Evolutionary conservation across 2,113 vertebrate genomes (phyloP), one percentile per base, ranked within the genome.

Genomic region (Phrynosoma blainvillii): DNA sequence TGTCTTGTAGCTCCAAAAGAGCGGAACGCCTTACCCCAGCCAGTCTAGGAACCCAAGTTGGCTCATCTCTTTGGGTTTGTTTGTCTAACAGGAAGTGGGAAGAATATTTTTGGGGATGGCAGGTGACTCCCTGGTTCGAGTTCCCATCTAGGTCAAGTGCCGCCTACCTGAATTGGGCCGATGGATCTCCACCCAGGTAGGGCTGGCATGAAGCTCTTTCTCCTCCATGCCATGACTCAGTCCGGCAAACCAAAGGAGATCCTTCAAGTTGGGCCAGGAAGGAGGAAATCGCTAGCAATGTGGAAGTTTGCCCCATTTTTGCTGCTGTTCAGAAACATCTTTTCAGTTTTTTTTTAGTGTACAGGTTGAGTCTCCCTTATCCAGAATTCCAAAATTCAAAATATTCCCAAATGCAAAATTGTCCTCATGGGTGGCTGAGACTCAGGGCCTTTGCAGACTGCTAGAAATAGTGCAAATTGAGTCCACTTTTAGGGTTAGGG

Each of bases 121-220:
- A 66, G 79, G 25, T 68, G 89, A 62, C 79, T 65, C 89, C 52
- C 56, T 25, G 12, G 6, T 74, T 4, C 36, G 10, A 54, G 56
- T 25, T 75, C 52, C 14, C 42, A 42, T 47, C 5, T 66, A 30
- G 56, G 54, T 68, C 2, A 0, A 2, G 18, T 20, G 40, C 27
- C 40, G 20, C 78, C 18, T 2, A 25, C 27, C 0, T 3, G 27
- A 0, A 1, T 21, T 74, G 56, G 71, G 0, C 0, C 9, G 0
- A 0, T 1, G 36, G 59, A 66, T 52, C 1, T 0, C 78, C 62
- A 30, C 78, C 85, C 77, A 14, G 40, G 70, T 62, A 0, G 0
- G 78, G 0, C 62, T 21, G 18, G 30, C 16, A 56, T 21, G 25
- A 2, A 14, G 1, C 16, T 30, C 71, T 16, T 7, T 79, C 40